phyloP scores from a whole-genome alignment of 1,140 invertebrate species.

The Pissodes strobi region DNA sequence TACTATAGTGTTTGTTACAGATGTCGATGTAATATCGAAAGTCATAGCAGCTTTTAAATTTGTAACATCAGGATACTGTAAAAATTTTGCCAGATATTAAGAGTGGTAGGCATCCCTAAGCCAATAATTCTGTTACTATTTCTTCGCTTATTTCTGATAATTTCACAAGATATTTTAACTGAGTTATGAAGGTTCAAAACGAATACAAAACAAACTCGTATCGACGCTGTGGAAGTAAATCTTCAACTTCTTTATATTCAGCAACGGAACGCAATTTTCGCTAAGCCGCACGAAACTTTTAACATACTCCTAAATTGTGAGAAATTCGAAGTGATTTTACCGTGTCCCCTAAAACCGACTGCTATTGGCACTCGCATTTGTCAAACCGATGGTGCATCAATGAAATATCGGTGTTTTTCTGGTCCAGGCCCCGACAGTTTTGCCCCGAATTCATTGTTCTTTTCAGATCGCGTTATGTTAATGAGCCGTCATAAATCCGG shows the following conservation, averaged over 20 bases:
- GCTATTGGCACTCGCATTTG: slow-evolving; percentile 49
- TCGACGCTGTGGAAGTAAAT: no score
- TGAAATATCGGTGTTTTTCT: slow-evolving; percentile 44
- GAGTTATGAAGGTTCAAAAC: no score
- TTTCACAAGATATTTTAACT: no score
- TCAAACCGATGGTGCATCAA: slow-evolving; percentile 46
- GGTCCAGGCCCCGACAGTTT: slow-evolving; percentile 32
- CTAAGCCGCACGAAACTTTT: slow-evolving; percentile 2
- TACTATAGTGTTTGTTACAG: no score
- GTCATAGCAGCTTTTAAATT: no score
- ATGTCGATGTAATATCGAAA: no score
- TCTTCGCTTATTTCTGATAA: no score
- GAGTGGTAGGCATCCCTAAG: no score
- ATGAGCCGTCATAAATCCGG: slow-evolving; percentile 35
- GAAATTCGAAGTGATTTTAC: slow-evolving; percentile 47
- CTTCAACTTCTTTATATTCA: not conserved
- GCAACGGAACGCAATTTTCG: not conserved
- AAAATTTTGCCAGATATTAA: no score
- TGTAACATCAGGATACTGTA: no score
- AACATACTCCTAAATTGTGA: slow-evolving; percentile 30
- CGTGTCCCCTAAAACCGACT: slow-evolving; percentile 41
- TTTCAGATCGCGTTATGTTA: slow-evolving; percentile 31
- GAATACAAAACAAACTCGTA: no score
- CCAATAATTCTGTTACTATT: no score
- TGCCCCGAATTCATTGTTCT: slow-evolving; percentile 36